Evolutionary conservation across 1,140 invertebrate species (phyloP).

Genomic region (Magallana gigas): DNA sequence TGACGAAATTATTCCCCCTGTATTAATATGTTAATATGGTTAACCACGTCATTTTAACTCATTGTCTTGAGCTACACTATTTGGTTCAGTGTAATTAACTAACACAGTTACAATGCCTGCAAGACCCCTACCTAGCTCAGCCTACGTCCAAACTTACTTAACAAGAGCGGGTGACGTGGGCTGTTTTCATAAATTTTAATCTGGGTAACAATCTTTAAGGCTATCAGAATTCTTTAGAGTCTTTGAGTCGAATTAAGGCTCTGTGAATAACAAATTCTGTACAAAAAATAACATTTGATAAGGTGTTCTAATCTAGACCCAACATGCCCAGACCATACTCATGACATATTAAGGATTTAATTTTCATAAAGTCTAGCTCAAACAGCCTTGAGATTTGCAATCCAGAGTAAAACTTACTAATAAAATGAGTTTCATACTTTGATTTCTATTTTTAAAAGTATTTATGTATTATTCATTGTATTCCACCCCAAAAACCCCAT

Average conservation of each 20-base stretch:
- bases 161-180: background rate
- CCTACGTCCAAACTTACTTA: background rate
- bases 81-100: background rate
- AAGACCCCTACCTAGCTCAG: background rate
- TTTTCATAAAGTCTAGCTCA: background rate
- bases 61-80: background rate
- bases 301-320: slow-evolving; percentile 4
- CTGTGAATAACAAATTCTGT: slow-evolving; percentile 20
- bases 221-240: slow-evolving; percentile 31
- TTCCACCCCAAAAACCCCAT: too few relatives aligned
- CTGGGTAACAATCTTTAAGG: slow-evolving; percentile 25
- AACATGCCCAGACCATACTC: slow-evolving; percentile 16
- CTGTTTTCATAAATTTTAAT: slow-evolving; percentile 21
- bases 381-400: background rate
- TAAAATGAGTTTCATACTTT: too few relatives aligned
- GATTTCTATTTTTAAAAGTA: too few relatives aligned
- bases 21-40: background rate
- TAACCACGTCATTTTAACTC: slow-evolving; percentile 16
- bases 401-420: background rate
- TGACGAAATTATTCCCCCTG: slow-evolving; percentile 8
- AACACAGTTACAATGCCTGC: background rate
- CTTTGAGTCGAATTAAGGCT: slow-evolving; percentile 25
- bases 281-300: slow-evolving; percentile 37
- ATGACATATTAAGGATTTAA: background rate
- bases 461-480: too few relatives aligned